Evolutionary conservation across 2,797 vertebrate species (phyloP).

Genomic region (Kryptopterus vitreolus): DNA sequence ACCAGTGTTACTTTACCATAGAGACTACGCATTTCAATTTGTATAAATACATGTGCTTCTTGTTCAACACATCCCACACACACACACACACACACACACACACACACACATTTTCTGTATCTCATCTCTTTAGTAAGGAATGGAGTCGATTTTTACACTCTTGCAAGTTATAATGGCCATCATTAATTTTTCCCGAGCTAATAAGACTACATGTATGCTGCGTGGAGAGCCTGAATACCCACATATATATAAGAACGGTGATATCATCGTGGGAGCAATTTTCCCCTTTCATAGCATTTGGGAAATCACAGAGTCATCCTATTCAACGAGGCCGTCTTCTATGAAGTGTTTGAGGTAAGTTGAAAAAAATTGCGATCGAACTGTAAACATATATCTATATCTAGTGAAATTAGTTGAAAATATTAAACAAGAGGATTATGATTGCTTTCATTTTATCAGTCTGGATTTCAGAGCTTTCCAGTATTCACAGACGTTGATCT

Average conservation of each 20-base stretch:
- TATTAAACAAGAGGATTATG: no score
- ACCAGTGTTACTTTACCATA: conserved; percentile 21
- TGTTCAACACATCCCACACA: conserved; percentile 1
- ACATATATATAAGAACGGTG: conserved; percentile 41
- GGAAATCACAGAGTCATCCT: conserved; percentile 58
- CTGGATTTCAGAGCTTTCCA: conserved; percentile 72
- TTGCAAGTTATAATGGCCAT: conserved; percentile 38
- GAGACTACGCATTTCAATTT: conserved; percentile 8
- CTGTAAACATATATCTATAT: no score
- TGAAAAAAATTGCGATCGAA: no score
- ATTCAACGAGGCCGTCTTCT: conserved; percentile 57
- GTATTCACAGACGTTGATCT: conserved; percentile 68
- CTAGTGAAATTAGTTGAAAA: no score
- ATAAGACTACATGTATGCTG: conserved; percentile 58
- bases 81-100: neutral
- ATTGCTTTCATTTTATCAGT: conserved; percentile 48
- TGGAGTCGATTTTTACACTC: conserved; percentile 45
- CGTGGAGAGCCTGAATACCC: conserved; percentile 40
- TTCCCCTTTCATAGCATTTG: conserved; percentile 55
- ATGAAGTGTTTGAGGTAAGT: conserved; percentile 70
- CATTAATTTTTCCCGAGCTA: conserved; percentile 55
- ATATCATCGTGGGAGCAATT: conserved; percentile 44
- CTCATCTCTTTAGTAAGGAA: neutral
- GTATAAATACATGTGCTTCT: conserved; percentile 43
- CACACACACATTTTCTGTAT: neutral